These are phyloP conservation scores for Neodiprion virginianus DNA, from an alignment of 1,140 invertebrate species.

Conservation along the genomic window DNA sequence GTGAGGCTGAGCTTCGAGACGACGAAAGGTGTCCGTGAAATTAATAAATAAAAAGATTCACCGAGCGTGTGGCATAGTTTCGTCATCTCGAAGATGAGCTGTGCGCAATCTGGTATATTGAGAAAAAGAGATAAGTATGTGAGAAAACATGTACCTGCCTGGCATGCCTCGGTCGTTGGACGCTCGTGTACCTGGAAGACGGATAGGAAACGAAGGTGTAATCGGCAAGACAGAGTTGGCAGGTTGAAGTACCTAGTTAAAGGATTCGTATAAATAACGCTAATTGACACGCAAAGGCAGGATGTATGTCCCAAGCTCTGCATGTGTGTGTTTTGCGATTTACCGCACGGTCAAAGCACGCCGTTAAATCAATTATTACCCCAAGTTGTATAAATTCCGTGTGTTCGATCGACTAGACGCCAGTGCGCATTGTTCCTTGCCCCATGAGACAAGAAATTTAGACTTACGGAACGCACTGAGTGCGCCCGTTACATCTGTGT, in stretches of 20 bases:
- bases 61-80: background rate
- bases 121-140: background rate
- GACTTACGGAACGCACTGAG: too few relatives aligned
- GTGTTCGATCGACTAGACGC: too few relatives aligned
- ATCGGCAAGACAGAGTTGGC: background rate
- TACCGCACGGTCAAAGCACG: background rate
- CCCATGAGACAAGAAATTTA: too few relatives aligned
- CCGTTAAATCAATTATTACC: too few relatives aligned
- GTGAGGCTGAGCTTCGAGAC: background rate
- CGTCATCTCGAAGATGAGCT: background rate
- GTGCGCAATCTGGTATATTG: background rate
- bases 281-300: background rate
- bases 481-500: too few relatives aligned
- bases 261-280: conserved; percentile 5
- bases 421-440: too few relatives aligned
- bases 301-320: background rate
- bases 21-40: background rate
- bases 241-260: background rate
- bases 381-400: too few relatives aligned
- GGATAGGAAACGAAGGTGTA: background rate
- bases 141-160: background rate
- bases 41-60: background rate
- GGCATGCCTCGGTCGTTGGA: background rate
- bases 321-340: background rate
- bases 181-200: background rate